phyloP scores from a whole-genome alignment of 2,797 vertebrate genomes.

The Euphonia xanthogaster region DNA sequence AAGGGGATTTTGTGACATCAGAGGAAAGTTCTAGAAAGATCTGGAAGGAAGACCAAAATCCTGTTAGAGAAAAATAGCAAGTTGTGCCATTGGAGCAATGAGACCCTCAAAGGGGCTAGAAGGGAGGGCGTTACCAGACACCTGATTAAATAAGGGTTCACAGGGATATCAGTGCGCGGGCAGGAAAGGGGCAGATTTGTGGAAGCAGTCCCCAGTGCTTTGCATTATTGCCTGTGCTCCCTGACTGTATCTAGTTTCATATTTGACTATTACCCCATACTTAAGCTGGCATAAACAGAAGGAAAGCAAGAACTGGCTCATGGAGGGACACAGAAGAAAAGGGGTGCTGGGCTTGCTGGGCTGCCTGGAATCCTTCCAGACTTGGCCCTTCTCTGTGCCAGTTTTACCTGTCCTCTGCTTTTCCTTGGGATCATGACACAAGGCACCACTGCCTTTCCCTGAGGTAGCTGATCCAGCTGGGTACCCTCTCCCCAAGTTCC shows the following conservation, averaged over 20 bases:
- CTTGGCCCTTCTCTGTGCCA: not conserved
- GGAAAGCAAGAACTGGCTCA: not conserved
- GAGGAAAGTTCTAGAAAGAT: not conserved
- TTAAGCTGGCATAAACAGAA: not conserved
- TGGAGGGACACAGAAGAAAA: not conserved
- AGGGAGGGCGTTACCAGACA: not conserved
- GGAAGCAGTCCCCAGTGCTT: not conserved
- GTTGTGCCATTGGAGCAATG: not conserved
- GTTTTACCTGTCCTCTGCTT: not conserved
- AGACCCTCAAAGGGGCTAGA: not conserved
- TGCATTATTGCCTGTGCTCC: not conserved
- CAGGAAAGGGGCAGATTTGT: not conserved
- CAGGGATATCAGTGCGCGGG: not conserved
- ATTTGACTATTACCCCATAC: not conserved
- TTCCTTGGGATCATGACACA: fast-evolving
- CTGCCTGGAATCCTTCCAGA: not conserved
- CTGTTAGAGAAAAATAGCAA: not conserved
- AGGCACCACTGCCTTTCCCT: not conserved
- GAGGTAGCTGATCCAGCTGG: not conserved
- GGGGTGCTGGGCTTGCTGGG: fast-evolving
- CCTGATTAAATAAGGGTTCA: not conserved
- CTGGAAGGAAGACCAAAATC: not conserved
- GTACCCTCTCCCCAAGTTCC: fast-evolving
- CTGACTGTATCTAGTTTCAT: not conserved
- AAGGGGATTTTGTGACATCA: not conserved